phyloP scores from a whole-genome alignment of 2,888 invertebrate genomes.

The Drosophila colorata region DNA sequence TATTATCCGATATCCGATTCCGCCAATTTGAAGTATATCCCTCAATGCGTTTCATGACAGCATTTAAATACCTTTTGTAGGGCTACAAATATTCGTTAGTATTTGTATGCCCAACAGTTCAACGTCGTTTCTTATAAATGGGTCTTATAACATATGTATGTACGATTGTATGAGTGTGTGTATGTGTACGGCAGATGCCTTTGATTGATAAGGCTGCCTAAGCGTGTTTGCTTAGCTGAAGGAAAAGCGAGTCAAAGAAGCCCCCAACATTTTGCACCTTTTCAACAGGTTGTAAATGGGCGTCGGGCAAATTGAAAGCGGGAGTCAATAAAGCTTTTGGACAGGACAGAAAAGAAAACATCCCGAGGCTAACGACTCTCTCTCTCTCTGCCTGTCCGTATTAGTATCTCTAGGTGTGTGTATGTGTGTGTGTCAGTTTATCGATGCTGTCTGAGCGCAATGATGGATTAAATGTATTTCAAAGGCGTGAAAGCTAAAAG shows the following conservation, averaged over 20 bases:
- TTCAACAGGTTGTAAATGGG: conserved; percentile 72
- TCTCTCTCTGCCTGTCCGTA: conserved; percentile 12
- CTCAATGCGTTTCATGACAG: background rate
- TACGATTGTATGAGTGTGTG: conserved; percentile 13
- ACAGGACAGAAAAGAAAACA: conserved; percentile 41
- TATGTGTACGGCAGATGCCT: conserved; percentile 59
- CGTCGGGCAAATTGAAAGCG: conserved; percentile 72
- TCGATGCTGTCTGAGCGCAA: conserved; percentile 48
- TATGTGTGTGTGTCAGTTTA: conserved; percentile 24
- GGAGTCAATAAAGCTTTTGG: conserved; percentile 73
- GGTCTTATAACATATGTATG: conserved; percentile 64
- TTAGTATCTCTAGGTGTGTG: conserved; percentile 16
- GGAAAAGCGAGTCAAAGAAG: conserved; percentile 42
- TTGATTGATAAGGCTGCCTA: conserved; percentile 79
- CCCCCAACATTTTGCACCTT: conserved; percentile 72
- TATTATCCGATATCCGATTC: too few species aligned
- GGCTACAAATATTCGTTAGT: background rate
- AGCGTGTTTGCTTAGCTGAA: conserved; percentile 70
- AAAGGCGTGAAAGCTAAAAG: conserved; percentile 81
- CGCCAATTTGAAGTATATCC: too few species aligned
- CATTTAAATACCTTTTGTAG: background rate
- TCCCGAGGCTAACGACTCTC: conserved; percentile 35
- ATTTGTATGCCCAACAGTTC: conserved; percentile 17
- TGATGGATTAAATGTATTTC: conserved; percentile 81
- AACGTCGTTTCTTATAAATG: conserved; percentile 49